Conservation (phyloP, 1,140 invertebrate genomes). For the Chrysomallon squamiferum region DNA sequence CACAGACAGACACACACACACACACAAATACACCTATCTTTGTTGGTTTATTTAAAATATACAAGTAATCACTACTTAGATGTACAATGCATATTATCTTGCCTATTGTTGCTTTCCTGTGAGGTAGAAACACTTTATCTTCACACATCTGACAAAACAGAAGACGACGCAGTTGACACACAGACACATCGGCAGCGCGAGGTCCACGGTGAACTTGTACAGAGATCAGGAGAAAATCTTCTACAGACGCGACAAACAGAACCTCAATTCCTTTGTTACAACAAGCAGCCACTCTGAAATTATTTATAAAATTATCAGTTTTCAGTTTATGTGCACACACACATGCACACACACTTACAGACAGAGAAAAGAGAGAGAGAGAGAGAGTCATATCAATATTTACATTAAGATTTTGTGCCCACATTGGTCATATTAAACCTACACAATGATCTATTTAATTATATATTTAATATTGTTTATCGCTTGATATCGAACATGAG, state of each 20-base stretch:
- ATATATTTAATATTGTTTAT: no score
- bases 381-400: background rate
- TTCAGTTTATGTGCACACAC: no score
- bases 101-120: slow-evolving; percentile 48
- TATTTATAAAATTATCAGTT: slow-evolving; percentile 6
- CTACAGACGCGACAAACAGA: slow-evolving; percentile 43
- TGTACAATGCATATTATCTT: no score
- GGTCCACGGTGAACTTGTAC: slow-evolving; percentile 50
- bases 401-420: no score
- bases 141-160: slow-evolving; percentile 63
- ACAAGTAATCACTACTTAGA: background rate
- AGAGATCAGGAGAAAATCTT: slow-evolving; percentile 54
- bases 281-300: slow-evolving; percentile 53
- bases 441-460: no score
- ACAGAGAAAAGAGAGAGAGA: background rate
- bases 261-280: slow-evolving; percentile 60
- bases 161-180: slow-evolving; percentile 42
- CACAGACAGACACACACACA: background rate
- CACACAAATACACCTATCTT: background rate
- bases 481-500: no score
- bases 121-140: slow-evolving; percentile 55
- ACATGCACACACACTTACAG: no score
- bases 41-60: background rate
- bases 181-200: slow-evolving; percentile 43
- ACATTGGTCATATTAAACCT: no score